Percentiles rank a stretch among this genome's conserved stretches.
Conservation (phyloP, 2,113 vertebrate species). For the Hippoglossus stenolepis region DNA sequence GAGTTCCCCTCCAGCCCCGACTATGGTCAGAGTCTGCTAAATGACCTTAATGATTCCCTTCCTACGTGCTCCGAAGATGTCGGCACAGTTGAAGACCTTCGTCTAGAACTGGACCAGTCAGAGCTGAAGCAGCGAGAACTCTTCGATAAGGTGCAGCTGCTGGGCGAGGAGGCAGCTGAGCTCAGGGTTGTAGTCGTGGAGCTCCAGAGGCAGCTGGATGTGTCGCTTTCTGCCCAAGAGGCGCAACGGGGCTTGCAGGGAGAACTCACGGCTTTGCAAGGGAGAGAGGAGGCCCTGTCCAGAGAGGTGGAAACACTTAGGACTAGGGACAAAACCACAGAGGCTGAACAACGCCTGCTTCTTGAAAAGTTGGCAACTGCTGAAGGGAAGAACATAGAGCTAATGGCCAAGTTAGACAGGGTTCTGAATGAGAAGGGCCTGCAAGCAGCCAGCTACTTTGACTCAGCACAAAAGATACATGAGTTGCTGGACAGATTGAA, state of each 20-base stretch:
- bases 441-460: conserved; percentile 75
- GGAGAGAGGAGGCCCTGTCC: conserved; percentile 74
- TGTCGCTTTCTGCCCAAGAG: conserved; percentile 81
- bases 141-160: conserved; percentile 82
- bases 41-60: conserved; percentile 81
- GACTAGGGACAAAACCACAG: conserved; percentile 60
- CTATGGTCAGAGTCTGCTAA: conserved; percentile 83
- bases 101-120: conserved; percentile 91
- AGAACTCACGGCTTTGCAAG: conserved; percentile 58
- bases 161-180: conserved; percentile 88
- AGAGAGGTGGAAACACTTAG: conserved; percentile 77
- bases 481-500: conserved; percentile 85
- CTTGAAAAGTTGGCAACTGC: conserved; percentile 73
- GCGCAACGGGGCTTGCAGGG: conserved; percentile 80
- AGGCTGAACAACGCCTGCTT: conserved; percentile 70
- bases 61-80: conserved; percentile 70
- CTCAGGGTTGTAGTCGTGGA: conserved; percentile 82
- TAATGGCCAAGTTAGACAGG: conserved; percentile 76
- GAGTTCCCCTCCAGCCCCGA: conserved; percentile 89
- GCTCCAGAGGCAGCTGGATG: conserved; percentile 88
- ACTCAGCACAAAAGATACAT: conserved; percentile 82
- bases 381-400: conserved; percentile 81
- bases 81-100: conserved; percentile 89
- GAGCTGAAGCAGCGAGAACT: conserved; percentile 89
- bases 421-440: conserved; percentile 80